A percentile compares a stretch with the other conserved stretches of the same genome.
phyloP scores from a whole-genome alignment of 2,888 invertebrate genomes.

The Metalampra italica region DNA sequence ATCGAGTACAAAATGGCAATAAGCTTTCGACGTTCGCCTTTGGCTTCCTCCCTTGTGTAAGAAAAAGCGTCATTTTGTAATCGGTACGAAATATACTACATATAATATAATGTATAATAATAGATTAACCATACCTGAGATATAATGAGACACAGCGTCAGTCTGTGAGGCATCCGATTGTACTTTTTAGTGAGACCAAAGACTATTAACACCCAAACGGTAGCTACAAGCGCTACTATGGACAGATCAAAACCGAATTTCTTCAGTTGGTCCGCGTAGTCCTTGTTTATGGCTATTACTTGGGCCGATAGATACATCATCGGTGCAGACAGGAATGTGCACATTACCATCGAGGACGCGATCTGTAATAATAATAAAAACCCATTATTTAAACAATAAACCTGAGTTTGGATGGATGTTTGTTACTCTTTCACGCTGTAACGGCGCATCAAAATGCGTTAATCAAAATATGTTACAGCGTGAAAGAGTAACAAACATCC shows the following conservation, averaged over 20 bases:
- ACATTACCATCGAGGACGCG: constrained; percentile 95
- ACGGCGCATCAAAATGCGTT: too few relatives aligned
- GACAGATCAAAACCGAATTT: constrained; percentile 91
- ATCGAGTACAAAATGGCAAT: too few relatives aligned
- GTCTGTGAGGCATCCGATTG: constrained; percentile 87
- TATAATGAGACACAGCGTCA: constrained; percentile 86
- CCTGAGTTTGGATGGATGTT: too few relatives aligned
- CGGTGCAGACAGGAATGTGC: constrained; percentile 96
- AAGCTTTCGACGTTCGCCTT: too few relatives aligned
- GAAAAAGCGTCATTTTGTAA: too few relatives aligned
- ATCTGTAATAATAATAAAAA: constrained; percentile 78
- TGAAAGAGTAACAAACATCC: too few relatives aligned
- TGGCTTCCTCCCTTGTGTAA: too few relatives aligned
- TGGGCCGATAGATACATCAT: constrained; percentile 97
- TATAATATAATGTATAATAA: too few relatives aligned
- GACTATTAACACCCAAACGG: constrained; percentile 87
- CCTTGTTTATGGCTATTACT: constrained; percentile 90
- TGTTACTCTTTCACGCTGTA: too few relatives aligned
- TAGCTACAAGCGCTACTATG: constrained; percentile 86
- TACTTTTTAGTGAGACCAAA: constrained; percentile 87
- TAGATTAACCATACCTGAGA: constrained; percentile 82
- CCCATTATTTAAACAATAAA: too few relatives aligned
- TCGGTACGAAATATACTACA: too few relatives aligned
- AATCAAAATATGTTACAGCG: too few relatives aligned
- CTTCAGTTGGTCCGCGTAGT: constrained; percentile 87